A percentile compares a stretch with the other conserved stretches of the same genome.
These are phyloP conservation scores for Hypotaenidia okinawae DNA, from an alignment of 2,797 vertebrate genomes.

Conservation along the genomic window DNA sequence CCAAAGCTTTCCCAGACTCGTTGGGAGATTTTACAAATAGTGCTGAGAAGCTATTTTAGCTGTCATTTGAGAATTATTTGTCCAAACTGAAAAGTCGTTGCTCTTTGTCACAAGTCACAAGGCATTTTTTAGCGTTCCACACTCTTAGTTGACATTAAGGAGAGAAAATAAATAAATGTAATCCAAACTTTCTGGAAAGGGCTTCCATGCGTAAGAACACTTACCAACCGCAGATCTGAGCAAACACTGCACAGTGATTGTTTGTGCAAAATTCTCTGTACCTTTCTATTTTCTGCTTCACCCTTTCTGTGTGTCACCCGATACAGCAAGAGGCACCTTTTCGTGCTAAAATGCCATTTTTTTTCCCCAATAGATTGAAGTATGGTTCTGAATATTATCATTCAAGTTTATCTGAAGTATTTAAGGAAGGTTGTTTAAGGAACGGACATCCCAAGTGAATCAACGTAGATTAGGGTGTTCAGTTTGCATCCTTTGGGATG, in stretches of 20 bases:
- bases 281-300: background rate
- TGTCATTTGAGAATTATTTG: slow-evolving; percentile 42
- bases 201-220: background rate
- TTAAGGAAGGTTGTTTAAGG: background rate
- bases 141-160: background rate
- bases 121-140: slow-evolving; percentile 22
- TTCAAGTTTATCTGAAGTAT: background rate
- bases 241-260: background rate
- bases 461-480: background rate
- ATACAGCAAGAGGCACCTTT: background rate
- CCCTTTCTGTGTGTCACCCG: background rate
- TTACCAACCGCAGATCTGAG: background rate
- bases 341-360: background rate
- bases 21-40: slow-evolving; percentile 25
- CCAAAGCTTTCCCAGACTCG: slow-evolving; percentile 18
- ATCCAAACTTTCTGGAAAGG: background rate
- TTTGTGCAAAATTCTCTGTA: background rate
- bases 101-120: slow-evolving; percentile 42
- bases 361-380: background rate
- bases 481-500: background rate
- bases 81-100: slow-evolving; percentile 43
- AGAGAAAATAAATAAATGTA: slow-evolving; percentile 45
- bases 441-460: background rate
- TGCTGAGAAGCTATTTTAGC: slow-evolving; percentile 13
- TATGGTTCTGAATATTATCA: background rate